These are phyloP conservation scores for Pachydiplax longipennis DNA, from an alignment of 2,888 invertebrate species.

Conservation along the genomic window DNA sequence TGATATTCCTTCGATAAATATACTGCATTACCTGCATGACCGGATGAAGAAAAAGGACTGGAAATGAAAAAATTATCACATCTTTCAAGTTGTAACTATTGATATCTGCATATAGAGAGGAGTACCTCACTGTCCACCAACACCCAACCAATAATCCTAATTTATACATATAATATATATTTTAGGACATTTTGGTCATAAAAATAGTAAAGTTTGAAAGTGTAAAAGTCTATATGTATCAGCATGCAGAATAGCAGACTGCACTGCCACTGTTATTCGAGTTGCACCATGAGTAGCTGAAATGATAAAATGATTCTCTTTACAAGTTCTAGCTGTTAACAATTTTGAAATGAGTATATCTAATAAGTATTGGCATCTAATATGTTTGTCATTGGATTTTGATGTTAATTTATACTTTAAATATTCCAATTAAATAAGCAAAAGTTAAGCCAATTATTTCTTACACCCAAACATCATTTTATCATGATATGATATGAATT, in stretches of 20 bases:
- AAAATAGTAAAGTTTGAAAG: neutral
- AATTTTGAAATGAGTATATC: neutral
- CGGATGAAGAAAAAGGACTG: neutral
- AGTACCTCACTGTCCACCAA: neutral
- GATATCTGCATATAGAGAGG: slow-evolving; percentile 29
- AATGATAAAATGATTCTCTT: neutral
- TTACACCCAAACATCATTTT: neutral
- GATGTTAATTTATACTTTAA: neutral
- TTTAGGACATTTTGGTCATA: neutral
- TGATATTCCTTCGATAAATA: neutral
- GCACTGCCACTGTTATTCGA: neutral
- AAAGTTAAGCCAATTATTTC: neutral
- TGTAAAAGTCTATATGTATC: neutral
- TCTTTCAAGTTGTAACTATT: neutral
- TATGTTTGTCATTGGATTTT: neutral
- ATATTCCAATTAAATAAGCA: neutral
- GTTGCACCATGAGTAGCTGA: neutral
- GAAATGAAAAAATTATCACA: neutral
- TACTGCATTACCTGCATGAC: neutral
- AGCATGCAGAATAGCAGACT: slow-evolving; percentile 40
- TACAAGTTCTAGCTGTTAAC: neutral
- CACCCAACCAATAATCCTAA: neutral
- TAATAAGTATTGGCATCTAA: neutral
- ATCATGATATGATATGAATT: neutral
- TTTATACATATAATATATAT: no score